Evolutionary conservation across 2,113 vertebrate species (phyloP), one percentile per base, ranked within the genome.

Genomic region (Tringa solitaria): DNA sequence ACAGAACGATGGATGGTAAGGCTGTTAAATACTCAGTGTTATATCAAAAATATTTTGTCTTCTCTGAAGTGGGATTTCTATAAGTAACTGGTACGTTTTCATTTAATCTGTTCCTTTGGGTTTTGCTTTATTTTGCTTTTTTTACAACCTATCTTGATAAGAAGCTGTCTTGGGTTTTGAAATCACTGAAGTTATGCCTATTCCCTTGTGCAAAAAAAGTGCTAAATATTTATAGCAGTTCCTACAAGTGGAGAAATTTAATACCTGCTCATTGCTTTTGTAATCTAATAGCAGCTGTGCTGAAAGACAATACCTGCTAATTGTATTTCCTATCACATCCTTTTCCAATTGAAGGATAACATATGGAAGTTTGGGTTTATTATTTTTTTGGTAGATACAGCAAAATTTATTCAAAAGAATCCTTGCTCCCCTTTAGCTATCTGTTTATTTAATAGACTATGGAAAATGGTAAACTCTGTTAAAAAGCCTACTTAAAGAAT

Each of bases 241-340:
- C 64, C 81, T 72, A 63, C 12, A 81, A 87, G 51, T 2, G 48
- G 9, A 88, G 82, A 78, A 81, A 89, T 70, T 53, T 51, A 70
- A 84, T 64, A 84, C 0, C 1, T 65, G 35, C 30, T 90, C 33
- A 10, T 78, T 81, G 68, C 41, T 95, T 87, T 84, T 84, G 87
- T 82, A 89, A 78, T 37, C 45, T 60, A 57, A 92, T 67, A 75
- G 75, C 51, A 83, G 51, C 79, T 82, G 56, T 75, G 73, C 83
- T 95, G 86, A 94, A 92, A 90, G 80, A 89, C 43, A 81, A 57
- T 43, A 84, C 86, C 77, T 93, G 89, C 60, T 95, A 95, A 95
- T 83, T 95, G 48, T 93, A 50, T 95, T 84, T 93, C 30, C 35
- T 59, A n/a, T 56, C 73, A 50, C 43, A 61, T 43, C n/a, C 39